Percentiles rank a stretch among this genome's conserved stretches.
Conservation (phyloP, 1,140 invertebrate species). For the Zaprionus africanus region DNA sequence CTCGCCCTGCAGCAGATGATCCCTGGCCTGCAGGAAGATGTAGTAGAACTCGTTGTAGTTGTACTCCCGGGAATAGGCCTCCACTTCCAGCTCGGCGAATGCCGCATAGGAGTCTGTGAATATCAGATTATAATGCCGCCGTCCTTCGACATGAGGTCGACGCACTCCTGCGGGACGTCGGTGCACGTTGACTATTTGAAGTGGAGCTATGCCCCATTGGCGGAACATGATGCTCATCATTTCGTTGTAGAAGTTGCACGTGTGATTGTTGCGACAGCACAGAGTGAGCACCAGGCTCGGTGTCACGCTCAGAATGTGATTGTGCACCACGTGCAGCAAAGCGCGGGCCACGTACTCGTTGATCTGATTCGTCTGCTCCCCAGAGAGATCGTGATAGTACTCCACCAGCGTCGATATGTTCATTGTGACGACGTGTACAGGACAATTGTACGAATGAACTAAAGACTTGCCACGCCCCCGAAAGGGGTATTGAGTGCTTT, state of each 20-base stretch:
- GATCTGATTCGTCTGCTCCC: constrained; percentile 62
- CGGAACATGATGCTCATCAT: constrained; percentile 68
- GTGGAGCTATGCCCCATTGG: constrained; percentile 60
- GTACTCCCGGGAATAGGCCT: constrained; percentile 51
- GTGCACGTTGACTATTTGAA: constrained; percentile 66
- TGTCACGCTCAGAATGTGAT: constrained; percentile 60
- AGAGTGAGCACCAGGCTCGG: constrained; percentile 63
- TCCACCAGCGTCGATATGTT: constrained; percentile 57
- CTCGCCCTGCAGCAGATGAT: constrained; percentile 50
- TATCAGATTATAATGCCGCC: constrained; percentile 64
- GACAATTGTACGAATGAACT: background rate
- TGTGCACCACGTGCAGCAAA: constrained; percentile 66
- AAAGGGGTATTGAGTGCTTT: background rate
- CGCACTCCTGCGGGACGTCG: constrained; percentile 14
- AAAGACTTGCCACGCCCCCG: background rate
- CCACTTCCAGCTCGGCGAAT: constrained; percentile 65
- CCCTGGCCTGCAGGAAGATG: constrained; percentile 71
- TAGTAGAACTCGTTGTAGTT: constrained; percentile 76
- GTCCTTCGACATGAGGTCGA: constrained; percentile 28
- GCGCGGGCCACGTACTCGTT: constrained; percentile 68
- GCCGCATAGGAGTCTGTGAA: constrained; percentile 72
- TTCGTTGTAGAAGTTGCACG: constrained; percentile 73
- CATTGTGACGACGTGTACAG: constrained; percentile 18
- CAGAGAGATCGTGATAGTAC: constrained; percentile 60
- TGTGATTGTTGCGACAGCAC: constrained; percentile 64